These are phyloP conservation scores for Probosciger aterrimus DNA, from an alignment of 2,113 vertebrate genomes.

Conservation along the genomic window DNA sequence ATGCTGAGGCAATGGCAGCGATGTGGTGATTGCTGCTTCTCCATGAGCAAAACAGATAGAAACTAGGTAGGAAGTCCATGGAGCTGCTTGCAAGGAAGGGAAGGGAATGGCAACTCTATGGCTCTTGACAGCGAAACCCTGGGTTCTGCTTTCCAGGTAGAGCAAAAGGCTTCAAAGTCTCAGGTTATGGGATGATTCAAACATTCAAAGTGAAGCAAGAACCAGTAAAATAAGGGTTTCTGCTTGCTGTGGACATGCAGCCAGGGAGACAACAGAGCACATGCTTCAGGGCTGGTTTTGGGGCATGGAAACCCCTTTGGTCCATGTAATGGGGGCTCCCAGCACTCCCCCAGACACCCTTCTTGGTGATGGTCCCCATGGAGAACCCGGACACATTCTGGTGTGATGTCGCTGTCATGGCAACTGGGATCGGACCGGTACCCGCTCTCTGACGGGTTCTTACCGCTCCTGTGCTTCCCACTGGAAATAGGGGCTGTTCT, in stretches of 20 bases:
- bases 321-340: fast-evolving
- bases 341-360: fast-evolving
- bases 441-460: neutral
- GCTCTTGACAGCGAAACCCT: neutral
- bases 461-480: neutral
- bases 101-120: neutral
- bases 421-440: neutral
- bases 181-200: neutral
- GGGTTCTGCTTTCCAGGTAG: neutral
- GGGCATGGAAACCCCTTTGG: neutral
- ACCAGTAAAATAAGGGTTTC: neutral
- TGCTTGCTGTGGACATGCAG: fast-evolving
- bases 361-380: neutral
- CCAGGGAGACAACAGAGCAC: fast-evolving
- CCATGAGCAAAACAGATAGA: neutral
- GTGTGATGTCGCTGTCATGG: neutral
- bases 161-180: neutral
- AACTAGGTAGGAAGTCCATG: neutral
- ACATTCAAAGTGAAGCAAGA: neutral
- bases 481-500: neutral
- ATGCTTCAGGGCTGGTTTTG: neutral
- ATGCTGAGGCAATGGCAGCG: fast-evolving
- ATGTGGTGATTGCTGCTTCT: neutral
- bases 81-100: neutral
- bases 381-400: fast-evolving